phyloP scores from a whole-genome alignment of 2,113 vertebrate genomes.

The Neodontobutis hainanensis region DNA sequence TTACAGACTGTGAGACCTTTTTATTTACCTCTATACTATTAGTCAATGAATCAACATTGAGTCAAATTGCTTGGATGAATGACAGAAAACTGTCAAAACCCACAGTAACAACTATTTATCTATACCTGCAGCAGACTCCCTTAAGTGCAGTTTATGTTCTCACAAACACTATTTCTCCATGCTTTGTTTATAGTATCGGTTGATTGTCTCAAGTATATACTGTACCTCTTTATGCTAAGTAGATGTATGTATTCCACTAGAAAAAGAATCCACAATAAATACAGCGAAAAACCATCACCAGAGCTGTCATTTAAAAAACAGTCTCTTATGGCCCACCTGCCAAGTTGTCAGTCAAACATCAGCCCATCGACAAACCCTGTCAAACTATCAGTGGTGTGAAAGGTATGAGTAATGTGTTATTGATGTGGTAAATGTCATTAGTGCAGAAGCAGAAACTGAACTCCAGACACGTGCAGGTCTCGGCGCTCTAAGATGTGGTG shows the following conservation, averaged over 20 bases:
- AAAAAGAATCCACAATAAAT: neutral
- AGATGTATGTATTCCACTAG: constrained; percentile 2
- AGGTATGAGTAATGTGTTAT: neutral
- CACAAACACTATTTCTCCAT: too few species aligned
- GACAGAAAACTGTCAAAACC: too few species aligned
- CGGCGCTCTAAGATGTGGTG: constrained; percentile 18
- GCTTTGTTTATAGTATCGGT: neutral
- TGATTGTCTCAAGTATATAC: neutral
- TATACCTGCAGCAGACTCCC: too few species aligned
- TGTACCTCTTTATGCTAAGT: neutral
- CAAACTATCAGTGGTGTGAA: neutral
- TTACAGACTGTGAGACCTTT: too few species aligned
- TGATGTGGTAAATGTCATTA: neutral
- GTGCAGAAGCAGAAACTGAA: neutral
- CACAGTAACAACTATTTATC: too few species aligned
- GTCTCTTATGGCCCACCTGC: constrained; percentile 3
- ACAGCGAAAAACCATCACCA: neutral
- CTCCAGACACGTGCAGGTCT: neutral
- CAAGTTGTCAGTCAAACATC: constrained; percentile 13
- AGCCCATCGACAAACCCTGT: neutral
- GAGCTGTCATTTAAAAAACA: neutral
- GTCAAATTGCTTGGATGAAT: too few species aligned
- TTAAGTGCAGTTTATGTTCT: too few species aligned
- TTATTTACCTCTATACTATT: too few species aligned
- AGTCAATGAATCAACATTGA: too few species aligned